Base-by-base conservation (phyloP, 2,113 vertebrate species). In the Chrysochloris asiatica region DNA sequence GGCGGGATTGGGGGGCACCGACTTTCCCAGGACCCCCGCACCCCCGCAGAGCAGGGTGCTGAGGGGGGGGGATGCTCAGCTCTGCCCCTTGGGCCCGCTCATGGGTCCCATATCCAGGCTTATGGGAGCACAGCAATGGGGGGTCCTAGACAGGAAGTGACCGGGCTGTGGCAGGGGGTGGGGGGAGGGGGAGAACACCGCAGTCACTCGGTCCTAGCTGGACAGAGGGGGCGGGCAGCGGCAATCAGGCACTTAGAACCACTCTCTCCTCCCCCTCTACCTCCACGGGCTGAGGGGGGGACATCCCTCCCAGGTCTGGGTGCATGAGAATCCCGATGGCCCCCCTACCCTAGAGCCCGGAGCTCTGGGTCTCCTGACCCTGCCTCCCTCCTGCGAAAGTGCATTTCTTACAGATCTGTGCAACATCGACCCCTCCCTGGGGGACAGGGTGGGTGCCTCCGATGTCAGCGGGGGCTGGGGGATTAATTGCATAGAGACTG, bases 351-450 rank as follows among this genome's bases (percentile, higher is more conserved):
- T 2, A 38, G 43, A 52, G n/a, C 47, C 45, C 1, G n/a, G 76
- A 43, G 36, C 61, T 41, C n/a, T 11, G 19, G 63, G 81, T 30
- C 86, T 54, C 78, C 52, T 24, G 17, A 21, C 59, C 48, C 80
- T 41, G 5, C 22, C 41, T 52, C 88, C 90, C 78, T 56, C 81
- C 86, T 91, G 11, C 17, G 82, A 97, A 97, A 95, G 96, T 96
- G 96, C 96, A 97, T 97, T 96, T 97, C 96, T 96, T 97, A 97
- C 95, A 95, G 95, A 5, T 94, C 95, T 97, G 97, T 97, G 97
- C 97, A 97, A 97, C 79, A 86, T 76, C 92, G 90, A 22, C 79
- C 90, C n/a, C 26, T 76, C 89, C 69, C 95, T 36, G 17, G 47
- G 69, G 65, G 43, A 5, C 21, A 77, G 19, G 28, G 83, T 11